Evolutionary conservation across 2,888 invertebrate species (phyloP).

Genomic region (Actias luna): DNA sequence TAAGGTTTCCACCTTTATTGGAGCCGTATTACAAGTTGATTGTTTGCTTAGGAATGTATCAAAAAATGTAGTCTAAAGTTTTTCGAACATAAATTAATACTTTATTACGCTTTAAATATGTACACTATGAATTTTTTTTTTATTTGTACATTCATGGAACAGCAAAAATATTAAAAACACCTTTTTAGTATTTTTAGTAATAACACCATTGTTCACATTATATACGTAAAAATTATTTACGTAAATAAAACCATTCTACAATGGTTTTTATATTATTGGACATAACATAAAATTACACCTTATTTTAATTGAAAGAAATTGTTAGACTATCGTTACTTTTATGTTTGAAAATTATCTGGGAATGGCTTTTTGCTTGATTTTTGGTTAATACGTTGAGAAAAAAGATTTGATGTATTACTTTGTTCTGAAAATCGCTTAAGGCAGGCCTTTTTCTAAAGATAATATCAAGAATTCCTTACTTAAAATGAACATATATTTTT

Average conservation of each 20-base stretch:
- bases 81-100: not conserved
- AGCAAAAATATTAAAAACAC: too few relatives aligned
- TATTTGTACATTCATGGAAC: too few relatives aligned
- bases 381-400: slow-evolving; percentile 45
- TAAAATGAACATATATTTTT: slow-evolving; percentile 10
- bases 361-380: slow-evolving; percentile 36
- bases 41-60: not conserved
- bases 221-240: too few relatives aligned
- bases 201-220: not conserved
- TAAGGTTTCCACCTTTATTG: not conserved
- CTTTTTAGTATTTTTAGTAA: too few relatives aligned
- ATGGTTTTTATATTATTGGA: not conserved
- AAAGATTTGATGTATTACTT: slow-evolving; percentile 46
- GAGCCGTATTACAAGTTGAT: not conserved
- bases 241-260: not conserved
- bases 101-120: not conserved
- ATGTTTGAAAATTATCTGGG: too few relatives aligned
- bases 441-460: slow-evolving; percentile 45
- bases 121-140: not conserved
- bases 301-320: not conserved
- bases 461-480: slow-evolving; percentile 43
- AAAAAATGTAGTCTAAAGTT: not conserved
- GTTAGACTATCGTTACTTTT: too few relatives aligned
- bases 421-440: slow-evolving; percentile 54
- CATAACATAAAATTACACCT: not conserved